A percentile compares a stretch with the other conserved stretches of the same genome.
Conservation (phyloP, 2,113 vertebrate species). For the Brachyistius frenatus region DNA sequence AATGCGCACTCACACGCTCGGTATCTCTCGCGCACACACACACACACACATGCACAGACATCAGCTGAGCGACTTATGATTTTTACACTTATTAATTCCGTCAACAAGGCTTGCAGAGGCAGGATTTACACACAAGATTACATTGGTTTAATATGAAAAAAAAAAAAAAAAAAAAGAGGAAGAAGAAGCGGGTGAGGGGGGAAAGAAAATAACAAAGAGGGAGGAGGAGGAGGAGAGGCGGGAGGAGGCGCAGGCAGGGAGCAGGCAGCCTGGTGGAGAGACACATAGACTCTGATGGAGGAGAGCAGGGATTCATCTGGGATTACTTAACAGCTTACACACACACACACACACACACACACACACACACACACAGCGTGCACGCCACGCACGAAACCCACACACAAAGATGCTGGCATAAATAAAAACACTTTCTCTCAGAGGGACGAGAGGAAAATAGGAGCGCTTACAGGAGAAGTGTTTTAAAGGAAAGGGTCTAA, state of each 20-base stretch:
- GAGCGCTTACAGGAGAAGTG: slow-evolving; percentile 81
- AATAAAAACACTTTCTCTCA: slow-evolving; percentile 83
- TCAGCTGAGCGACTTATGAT: slow-evolving; percentile 75
- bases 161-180: slow-evolving; percentile 23
- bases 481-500: slow-evolving; percentile 83
- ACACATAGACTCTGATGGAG: slow-evolving; percentile 75
- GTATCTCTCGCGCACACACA: slow-evolving; percentile 26
- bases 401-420: slow-evolving; percentile 73
- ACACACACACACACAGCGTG: slow-evolving; percentile 11
- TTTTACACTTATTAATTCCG: slow-evolving; percentile 82
- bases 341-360: no score
- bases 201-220: slow-evolving; percentile 61
- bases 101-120: slow-evolving; percentile 77
- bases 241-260: slow-evolving; percentile 60
- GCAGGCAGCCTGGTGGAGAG: slow-evolving; percentile 70
- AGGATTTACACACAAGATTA: slow-evolving; percentile 83
- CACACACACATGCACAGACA: slow-evolving; percentile 53
- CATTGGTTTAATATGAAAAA: slow-evolving; percentile 74
- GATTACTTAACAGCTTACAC: slow-evolving; percentile 83
- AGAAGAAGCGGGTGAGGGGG: slow-evolving; percentile 35
- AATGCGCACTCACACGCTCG: slow-evolving; percentile 52
- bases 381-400: slow-evolving; percentile 41
- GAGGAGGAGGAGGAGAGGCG: slow-evolving; percentile 42
- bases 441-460: slow-evolving; percentile 78
- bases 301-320: slow-evolving; percentile 80